These are phyloP conservation scores for Mormyrops boulengeri DNA, from an alignment of 2,797 vertebrate genomes.

Conservation along the genomic window DNA sequence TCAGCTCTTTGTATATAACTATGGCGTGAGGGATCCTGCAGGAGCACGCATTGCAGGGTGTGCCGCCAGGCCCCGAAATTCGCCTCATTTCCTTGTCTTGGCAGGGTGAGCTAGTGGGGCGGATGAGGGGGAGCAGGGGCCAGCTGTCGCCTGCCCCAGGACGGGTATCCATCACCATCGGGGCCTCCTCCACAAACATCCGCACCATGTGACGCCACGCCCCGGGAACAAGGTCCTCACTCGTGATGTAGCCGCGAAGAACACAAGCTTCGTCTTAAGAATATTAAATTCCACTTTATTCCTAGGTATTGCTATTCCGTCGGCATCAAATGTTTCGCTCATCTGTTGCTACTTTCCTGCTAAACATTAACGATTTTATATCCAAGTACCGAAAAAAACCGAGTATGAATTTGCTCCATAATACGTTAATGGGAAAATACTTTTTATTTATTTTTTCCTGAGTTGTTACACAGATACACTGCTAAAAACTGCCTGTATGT, in stretches of 20 bases:
- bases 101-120: neutral
- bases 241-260: neutral
- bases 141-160: conserved; percentile 2
- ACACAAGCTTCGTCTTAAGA: neutral
- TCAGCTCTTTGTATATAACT: neutral
- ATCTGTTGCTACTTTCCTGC: neutral
- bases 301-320: neutral
- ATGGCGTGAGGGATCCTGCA: neutral
- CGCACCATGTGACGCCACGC: neutral
- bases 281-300: neutral
- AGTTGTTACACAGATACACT: neutral
- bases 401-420: neutral
- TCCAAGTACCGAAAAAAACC: neutral
- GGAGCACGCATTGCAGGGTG: neutral
- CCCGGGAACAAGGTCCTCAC: neutral
- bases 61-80: neutral
- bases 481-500: neutral
- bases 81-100: neutral
- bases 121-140: neutral
- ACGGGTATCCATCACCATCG: neutral
- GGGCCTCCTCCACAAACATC: neutral
- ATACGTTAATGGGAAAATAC: neutral
- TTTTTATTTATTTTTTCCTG: neutral
- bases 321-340: neutral
- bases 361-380: conserved; percentile 1